phyloP scores from a whole-genome alignment of 2,113 vertebrate genomes.

The Hyperopisus bebe region DNA sequence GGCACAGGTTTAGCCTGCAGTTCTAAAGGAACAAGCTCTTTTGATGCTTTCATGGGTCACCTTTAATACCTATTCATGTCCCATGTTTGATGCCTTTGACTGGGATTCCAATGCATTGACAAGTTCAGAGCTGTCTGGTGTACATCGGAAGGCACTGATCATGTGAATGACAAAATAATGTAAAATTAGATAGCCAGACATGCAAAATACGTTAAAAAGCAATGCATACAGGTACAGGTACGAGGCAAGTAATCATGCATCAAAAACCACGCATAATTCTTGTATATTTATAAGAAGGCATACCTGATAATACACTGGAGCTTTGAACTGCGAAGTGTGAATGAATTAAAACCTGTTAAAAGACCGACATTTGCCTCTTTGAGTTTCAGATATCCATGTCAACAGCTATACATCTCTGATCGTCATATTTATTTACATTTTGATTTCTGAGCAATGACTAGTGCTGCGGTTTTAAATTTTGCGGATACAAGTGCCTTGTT shows the following conservation, averaged over 20 bases:
- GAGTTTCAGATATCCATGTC: background rate
- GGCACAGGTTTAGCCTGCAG: background rate
- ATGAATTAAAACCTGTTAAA: background rate
- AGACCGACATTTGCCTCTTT: background rate
- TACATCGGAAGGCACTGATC: background rate
- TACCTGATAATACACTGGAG: background rate
- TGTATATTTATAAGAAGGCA: background rate
- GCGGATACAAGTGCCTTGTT: background rate
- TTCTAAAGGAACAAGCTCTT: slow-evolving; percentile 7
- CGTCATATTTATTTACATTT: background rate
- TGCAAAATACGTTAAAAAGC: background rate
- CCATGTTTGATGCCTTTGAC: slow-evolving; percentile 9
- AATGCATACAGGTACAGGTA: background rate
- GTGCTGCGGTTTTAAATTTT: background rate
- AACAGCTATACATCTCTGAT: background rate
- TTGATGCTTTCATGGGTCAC: slow-evolving; percentile 22
- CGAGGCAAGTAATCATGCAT: background rate
- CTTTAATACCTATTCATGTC: slow-evolving; percentile 17
- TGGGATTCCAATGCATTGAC: slow-evolving; percentile 2
- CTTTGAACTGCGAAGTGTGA: background rate
- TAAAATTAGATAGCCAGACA: background rate
- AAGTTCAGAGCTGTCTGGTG: slow-evolving; percentile 11
- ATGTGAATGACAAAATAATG: background rate
- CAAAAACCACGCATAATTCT: background rate
- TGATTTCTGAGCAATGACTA: background rate